phyloP scores from a whole-genome alignment of 64 coral and sea anemone species.

The Porites australiensis region DNA sequence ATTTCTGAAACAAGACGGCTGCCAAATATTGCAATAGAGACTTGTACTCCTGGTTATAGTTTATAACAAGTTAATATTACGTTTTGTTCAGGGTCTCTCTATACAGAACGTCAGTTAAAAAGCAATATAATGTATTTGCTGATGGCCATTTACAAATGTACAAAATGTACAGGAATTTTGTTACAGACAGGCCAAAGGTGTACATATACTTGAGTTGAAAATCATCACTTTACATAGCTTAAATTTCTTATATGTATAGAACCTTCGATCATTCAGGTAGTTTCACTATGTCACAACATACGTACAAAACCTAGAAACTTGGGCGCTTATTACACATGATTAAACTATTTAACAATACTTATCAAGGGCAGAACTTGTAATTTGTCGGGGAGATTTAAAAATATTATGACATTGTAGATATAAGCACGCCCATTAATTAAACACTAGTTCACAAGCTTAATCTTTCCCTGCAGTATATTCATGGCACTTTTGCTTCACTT shows the following conservation, averaged over 20 bases:
- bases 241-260: conserved; percentile 56
- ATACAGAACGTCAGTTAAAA: neutral
- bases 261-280: neutral
- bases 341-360: conserved; percentile 2
- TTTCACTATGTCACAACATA: conserved; percentile 48
- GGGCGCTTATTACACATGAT: neutral
- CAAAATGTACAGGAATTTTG: conserved; percentile 38
- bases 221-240: conserved; percentile 45
- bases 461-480: neutral
- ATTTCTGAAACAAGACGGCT: neutral
- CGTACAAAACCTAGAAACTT: conserved; percentile 61
- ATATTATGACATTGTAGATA: neutral
- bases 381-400: neutral
- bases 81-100: conserved; percentile 32
- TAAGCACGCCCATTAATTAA: neutral
- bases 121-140: conserved; percentile 4
- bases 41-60: neutral
- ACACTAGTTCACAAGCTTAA: neutral
- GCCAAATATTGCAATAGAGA: neutral
- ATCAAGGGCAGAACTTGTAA: neutral
- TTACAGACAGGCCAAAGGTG: conserved; percentile 26
- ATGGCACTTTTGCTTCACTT: conserved; percentile 9
- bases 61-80: neutral
- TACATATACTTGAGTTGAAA: conserved; percentile 24
- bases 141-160: conserved; percentile 52